Conservation (phyloP, 2,797 vertebrate species). For the Argyrosomus regius region DNA sequence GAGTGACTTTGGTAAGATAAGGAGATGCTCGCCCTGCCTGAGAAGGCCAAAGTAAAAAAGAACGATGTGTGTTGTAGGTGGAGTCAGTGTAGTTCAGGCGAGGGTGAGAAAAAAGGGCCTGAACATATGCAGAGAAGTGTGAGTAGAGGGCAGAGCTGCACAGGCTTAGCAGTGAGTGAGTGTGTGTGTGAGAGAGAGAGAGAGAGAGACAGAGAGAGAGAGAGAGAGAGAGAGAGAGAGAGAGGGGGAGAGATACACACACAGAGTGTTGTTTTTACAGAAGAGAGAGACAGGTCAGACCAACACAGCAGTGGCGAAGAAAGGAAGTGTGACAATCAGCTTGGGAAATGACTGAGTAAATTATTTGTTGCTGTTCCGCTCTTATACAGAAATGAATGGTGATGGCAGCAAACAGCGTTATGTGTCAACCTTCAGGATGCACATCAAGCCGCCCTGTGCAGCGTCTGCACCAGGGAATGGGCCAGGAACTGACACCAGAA, state of each 20-base stretch:
- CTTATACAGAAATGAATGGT: conserved; percentile 73
- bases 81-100: conserved; percentile 59
- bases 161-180: conserved; percentile 18
- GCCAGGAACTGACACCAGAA: conserved; percentile 1
- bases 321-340: conserved; percentile 72
- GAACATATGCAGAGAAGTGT: conserved; percentile 50
- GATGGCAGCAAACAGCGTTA: conserved; percentile 67
- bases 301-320: conserved; percentile 8
- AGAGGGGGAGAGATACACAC: background rate
- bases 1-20: conserved; percentile 45
- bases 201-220: too few relatives aligned
- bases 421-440: conserved; percentile 81
- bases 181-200: too few relatives aligned
- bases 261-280: conserved; percentile 25
- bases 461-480: conserved; percentile 16
- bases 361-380: conserved; percentile 17
- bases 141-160: conserved; percentile 37
- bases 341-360: conserved; percentile 71
- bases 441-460: conserved; percentile 61
- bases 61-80: conserved; percentile 65
- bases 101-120: conserved; percentile 42
- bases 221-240: background rate
- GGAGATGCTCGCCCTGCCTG: conserved; percentile 3
- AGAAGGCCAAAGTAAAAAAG: conserved; percentile 39
- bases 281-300: conserved; percentile 22